phyloP scores from a whole-genome alignment of 1,140 invertebrate genomes.

The Phymorhynchus buccinoides region DNA sequence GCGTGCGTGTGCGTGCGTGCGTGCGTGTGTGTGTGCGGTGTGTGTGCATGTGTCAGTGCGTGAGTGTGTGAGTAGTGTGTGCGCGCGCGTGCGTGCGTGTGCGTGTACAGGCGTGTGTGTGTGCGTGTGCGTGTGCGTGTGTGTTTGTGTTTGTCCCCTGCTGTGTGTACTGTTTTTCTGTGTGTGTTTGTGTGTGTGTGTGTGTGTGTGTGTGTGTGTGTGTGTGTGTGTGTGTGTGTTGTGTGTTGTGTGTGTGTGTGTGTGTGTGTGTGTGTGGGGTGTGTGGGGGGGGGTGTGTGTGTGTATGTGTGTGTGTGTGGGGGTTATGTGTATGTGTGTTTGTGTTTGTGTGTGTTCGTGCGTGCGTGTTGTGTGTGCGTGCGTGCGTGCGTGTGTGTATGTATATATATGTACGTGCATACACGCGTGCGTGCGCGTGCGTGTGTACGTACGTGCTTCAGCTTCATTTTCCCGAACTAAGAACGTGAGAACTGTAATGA shows the following conservation, averaged over 20 bases:
- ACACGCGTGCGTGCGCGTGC: neutral
- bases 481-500: neutral
- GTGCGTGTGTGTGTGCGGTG: slow-evolving; percentile 12
- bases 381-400: slow-evolving; percentile 8
- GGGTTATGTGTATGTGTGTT: neutral
- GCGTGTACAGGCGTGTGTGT: neutral
- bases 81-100: neutral
- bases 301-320: neutral
- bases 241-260: slow-evolving; percentile 12
- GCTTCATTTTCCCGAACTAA: neutral
- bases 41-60: neutral
- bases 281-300: neutral
- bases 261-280: neutral
- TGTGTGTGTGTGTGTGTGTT: slow-evolving; percentile 17
- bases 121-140: neutral
- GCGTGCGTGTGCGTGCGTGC: slow-evolving; percentile 6
- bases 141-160: neutral
- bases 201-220: slow-evolving; percentile 4
- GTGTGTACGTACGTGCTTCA: neutral
- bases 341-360: slow-evolving; percentile 6
- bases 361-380: slow-evolving; percentile 17
- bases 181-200: slow-evolving; percentile 3
- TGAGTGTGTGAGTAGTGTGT: neutral
- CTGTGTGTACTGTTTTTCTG: neutral
- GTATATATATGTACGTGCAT: neutral